phyloP scores from a whole-genome alignment of 1,140 invertebrate species.

The Chlorops oryzae region DNA sequence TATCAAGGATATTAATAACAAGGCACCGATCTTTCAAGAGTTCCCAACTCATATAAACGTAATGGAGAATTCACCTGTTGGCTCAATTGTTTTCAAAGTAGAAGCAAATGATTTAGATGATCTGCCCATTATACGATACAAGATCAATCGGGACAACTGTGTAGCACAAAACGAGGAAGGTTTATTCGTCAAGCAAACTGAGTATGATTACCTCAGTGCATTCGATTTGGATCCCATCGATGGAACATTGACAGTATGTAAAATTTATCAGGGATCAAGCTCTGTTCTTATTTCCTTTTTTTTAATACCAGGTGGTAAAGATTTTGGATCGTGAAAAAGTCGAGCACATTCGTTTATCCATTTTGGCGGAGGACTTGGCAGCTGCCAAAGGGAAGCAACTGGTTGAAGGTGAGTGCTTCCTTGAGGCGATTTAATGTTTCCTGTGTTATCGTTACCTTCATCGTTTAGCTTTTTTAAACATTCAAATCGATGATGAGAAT shows the following conservation, averaged over 20 bases:
- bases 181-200: slow-evolving; percentile 58
- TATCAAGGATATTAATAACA: slow-evolving; percentile 88
- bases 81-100: slow-evolving; percentile 61
- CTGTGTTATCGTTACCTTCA: background rate
- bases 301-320: slow-evolving; percentile 52
- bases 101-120: slow-evolving; percentile 74
- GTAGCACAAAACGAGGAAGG: slow-evolving; percentile 77
- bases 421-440: background rate
- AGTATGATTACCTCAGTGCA: slow-evolving; percentile 65
- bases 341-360: slow-evolving; percentile 67
- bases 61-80: slow-evolving; percentile 71
- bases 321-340: slow-evolving; percentile 77
- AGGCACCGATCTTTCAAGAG: slow-evolving; percentile 68
- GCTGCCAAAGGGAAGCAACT: slow-evolving; percentile 67
- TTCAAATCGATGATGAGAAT: slow-evolving; percentile 79
- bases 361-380: slow-evolving; percentile 79
- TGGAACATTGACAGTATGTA: slow-evolving; percentile 60
- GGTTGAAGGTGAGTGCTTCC: slow-evolving; percentile 63
- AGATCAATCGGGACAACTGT: slow-evolving; percentile 62
- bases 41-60: slow-evolving; percentile 54
- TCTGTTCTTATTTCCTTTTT: background rate
- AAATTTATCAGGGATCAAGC: too few species aligned
- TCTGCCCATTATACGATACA: slow-evolving; percentile 67
- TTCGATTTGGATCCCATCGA: slow-evolving; percentile 72
- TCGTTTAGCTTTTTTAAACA: slow-evolving; percentile 59